Evolutionary conservation across 2,113 vertebrate species (phyloP), one percentile per base, ranked within the genome.

Genomic region (Epinephelus lanceolatus): DNA sequence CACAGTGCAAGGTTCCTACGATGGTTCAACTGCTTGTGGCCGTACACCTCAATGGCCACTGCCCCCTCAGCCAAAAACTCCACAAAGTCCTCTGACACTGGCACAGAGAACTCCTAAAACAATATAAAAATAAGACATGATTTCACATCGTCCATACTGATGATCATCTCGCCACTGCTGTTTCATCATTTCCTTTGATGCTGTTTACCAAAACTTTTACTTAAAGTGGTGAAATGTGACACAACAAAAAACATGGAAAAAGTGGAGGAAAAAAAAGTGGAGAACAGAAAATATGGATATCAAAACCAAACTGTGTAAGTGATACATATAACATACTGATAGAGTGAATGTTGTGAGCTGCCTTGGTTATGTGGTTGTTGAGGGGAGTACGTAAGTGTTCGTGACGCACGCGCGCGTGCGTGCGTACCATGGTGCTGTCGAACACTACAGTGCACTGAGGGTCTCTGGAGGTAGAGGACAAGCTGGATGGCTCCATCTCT

Each of bases 381-480:
- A 56, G 12, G 53, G 12, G n/a, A 13, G 53, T 56, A n/a, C 23
- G n/a, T 56, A 56, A 23, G 21, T 56, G 55, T 56, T n/a, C 13
- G 55, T 12, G 11, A 9, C 11, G 21, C 4, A n/a, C 23, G 53
- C 10, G 21, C 4, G 53, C 8, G 52, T 55, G 19, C 8, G 19
- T n/a, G 52, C 12, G n/a, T 30, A 99, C 98, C 72, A 95, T 96
- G 93, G 96, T 94, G 37, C 96, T 97, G 92, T 99, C 97, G 0
- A 99, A 99, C 74, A 99, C 97, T 60, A 99, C 98, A 76, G 97
- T 98, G 91, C 97, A 98, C 55, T 97, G 96, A 0, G 97, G 97
- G 77, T 98, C 97, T 91, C 95, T 97, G 94, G 92, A 94, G 87
- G 81, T 1, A 0, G 96, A 94, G 0, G 96, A 96, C 0, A 96